Evolutionary conservation across 30 jellyfish, hydroid and myxozoan species (phyloP).

Genomic region (Aurelia sp.): DNA sequence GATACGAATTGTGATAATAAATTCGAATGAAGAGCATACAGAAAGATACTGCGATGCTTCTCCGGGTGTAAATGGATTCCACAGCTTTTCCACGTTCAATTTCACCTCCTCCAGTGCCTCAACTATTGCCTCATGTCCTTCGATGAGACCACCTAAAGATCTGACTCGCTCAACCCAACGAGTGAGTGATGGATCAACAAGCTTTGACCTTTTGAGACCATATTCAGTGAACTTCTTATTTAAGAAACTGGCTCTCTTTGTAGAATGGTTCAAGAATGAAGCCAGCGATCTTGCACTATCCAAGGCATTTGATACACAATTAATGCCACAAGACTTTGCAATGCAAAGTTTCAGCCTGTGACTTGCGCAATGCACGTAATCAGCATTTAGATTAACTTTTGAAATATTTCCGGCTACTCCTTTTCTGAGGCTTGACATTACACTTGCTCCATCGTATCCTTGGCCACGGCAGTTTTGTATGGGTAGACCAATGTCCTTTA

Average conservation of each 20-base stretch:
- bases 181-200: slow-evolving; percentile 32
- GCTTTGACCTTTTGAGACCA: slow-evolving; percentile 24
- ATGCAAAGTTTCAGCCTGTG: slow-evolving; percentile 52
- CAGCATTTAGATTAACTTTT: slow-evolving; percentile 40
- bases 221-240: not conserved
- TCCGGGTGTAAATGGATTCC: slow-evolving; percentile 15
- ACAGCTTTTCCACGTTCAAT: slow-evolving; percentile 13
- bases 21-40: slow-evolving; percentile 24
- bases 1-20: not conserved
- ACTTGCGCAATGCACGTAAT: slow-evolving; percentile 62
- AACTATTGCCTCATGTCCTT: slow-evolving; percentile 27
- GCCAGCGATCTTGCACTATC: slow-evolving; percentile 10
- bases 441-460: slow-evolving; percentile 56
- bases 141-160: slow-evolving; percentile 40
- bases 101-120: slow-evolving; percentile 46
- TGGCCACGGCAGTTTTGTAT: slow-evolving; percentile 62
- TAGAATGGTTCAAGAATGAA: slow-evolving; percentile 28
- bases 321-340: slow-evolving; percentile 27
- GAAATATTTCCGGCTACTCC: slow-evolving; percentile 57
- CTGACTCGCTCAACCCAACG: slow-evolving; percentile 58
- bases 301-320: slow-evolving; percentile 3
- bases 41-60: slow-evolving; percentile 16
- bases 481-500: slow-evolving; percentile 29
- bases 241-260: slow-evolving; percentile 23
- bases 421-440: slow-evolving; percentile 42